A percentile compares a stretch with the other conserved stretches of the same genome.
phyloP scores from a whole-genome alignment of 2,113 vertebrate species.

The Syngnathus scovelli region DNA sequence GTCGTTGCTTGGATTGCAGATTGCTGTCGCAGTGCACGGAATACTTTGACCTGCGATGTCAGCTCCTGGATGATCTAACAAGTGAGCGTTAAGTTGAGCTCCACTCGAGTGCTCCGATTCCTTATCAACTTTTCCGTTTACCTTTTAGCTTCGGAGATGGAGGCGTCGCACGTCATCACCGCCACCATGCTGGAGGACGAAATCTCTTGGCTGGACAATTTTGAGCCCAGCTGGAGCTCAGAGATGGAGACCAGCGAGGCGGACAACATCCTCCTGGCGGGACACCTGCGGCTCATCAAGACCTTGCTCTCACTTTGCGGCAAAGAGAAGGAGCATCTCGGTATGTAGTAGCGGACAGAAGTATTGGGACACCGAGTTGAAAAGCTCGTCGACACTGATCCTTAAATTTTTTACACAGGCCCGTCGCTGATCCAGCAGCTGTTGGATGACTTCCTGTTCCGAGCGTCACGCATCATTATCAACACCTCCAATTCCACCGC shows the following conservation, averaged over 20 bases:
- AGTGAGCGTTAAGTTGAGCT: conserved; percentile 71
- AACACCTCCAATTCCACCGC: conserved; percentile 90
- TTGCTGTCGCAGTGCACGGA: conserved; percentile 95
- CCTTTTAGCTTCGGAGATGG: conserved; percentile 88
- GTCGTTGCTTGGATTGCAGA: conserved; percentile 58
- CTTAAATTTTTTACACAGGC: conserved; percentile 66
- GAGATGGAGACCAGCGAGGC: conserved; percentile 96
- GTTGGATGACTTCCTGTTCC: conserved; percentile 96
- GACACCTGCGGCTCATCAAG: conserved; percentile 94
- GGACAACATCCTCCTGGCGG: conserved; percentile 92
- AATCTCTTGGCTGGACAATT: conserved; percentile 98
- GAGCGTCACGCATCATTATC: conserved; percentile 97
- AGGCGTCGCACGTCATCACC: conserved; percentile 87
- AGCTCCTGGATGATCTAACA: conserved; percentile 92
- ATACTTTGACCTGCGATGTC: conserved; percentile 96
- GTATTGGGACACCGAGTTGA: neutral
- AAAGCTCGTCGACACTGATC: too few relatives aligned
- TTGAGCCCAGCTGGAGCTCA: conserved; percentile 91
- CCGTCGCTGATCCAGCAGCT: conserved; percentile 94
- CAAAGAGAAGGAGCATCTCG: conserved; percentile 93
- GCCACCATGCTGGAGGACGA: conserved; percentile 96
- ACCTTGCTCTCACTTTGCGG: conserved; percentile 95
- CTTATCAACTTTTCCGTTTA: neutral
- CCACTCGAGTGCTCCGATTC: neutral
- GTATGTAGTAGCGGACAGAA: conserved; percentile 59